Evolutionary conservation across 2,797 vertebrate species (phyloP), one percentile per base, ranked within the genome.

Genomic region (Sarcoramphus papa): DNA sequence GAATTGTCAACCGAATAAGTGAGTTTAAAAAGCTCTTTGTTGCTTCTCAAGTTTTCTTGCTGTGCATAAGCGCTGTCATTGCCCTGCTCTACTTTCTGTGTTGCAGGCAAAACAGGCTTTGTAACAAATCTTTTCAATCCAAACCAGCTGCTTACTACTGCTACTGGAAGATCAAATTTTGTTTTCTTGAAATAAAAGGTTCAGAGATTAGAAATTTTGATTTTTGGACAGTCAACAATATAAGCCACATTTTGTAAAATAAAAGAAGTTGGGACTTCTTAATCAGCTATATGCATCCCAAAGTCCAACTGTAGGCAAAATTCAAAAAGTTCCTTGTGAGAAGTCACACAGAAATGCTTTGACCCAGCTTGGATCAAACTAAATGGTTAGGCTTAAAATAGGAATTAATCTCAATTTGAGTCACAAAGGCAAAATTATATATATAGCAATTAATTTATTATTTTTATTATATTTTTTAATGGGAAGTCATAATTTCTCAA

Each of bases 1-100:
- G 72, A 93, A 90, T 40, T 88, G 68, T 48, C 47, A 92, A 40
- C 30, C 0, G 1, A 92, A 77, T 85, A 53, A 92, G 35, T 18
- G 65, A 85, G 14, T 77, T 88, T 80, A 35, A 93, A 95, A 93
- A 78, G 41, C 72, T 94, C 73, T 93, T 72, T 96, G 13, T 50
- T 94, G 18, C 59, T 47, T 65, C 31, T 92, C 27, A 82, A 88
- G 53, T 45, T 68, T 92, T 41, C 68, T 96, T 93, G 40, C 83
- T 84, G 43, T 79, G 77, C 47, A 6, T 67, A 70, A 95, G 19
- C 0, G 0, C 64, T 76, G 50, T 70, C 84, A 50, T 87, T 95
- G 48, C 57, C 25, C 40, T 80, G 48, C 10, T 91, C 67, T 88
- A 21, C 62, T 89, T 94, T 35, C 24, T 1, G 0, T 45, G 11